Evolutionary conservation across 2,113 vertebrate species (phyloP).

Genomic region (Rhipidura dahli): DNA sequence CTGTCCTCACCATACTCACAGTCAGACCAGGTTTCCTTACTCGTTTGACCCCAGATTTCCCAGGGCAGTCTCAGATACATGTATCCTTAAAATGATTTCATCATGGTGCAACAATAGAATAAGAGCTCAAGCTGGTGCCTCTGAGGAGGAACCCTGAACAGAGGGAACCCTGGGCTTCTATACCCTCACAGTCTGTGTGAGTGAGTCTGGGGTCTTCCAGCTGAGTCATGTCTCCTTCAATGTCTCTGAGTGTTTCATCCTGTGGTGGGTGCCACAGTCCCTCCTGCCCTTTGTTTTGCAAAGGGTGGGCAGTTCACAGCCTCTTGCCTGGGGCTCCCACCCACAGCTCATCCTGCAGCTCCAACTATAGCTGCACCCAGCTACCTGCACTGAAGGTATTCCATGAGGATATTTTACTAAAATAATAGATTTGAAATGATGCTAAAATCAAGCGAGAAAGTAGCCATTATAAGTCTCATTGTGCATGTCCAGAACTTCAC

Average conservation of each 20-base stretch:
- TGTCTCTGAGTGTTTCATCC: not conserved
- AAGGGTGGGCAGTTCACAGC: not conserved
- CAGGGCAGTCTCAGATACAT: not conserved
- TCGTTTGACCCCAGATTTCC: not conserved
- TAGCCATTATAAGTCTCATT: not conserved
- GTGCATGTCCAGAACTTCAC: not conserved
- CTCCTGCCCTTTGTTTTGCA: not conserved
- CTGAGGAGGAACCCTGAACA: not conserved
- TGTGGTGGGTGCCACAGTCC: not conserved
- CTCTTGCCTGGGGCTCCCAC: not conserved
- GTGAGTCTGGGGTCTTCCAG: not conserved
- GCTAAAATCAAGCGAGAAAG: not conserved
- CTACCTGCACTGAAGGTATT: not conserved
- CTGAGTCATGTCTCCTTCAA: fast-evolving
- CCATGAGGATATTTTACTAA: not conserved
- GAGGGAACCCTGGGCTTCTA: not conserved
- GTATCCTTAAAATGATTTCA: not conserved
- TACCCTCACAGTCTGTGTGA: not conserved
- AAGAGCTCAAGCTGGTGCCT: not conserved
- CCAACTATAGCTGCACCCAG: not conserved
- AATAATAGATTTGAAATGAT: not conserved
- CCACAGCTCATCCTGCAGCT: not conserved
- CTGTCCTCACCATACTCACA: not conserved
- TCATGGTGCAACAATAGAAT: not conserved
- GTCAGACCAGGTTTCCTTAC: not conserved